Conservation (phyloP, 2,888 invertebrate genomes). For the Ceriagrion tenellum region DNA sequence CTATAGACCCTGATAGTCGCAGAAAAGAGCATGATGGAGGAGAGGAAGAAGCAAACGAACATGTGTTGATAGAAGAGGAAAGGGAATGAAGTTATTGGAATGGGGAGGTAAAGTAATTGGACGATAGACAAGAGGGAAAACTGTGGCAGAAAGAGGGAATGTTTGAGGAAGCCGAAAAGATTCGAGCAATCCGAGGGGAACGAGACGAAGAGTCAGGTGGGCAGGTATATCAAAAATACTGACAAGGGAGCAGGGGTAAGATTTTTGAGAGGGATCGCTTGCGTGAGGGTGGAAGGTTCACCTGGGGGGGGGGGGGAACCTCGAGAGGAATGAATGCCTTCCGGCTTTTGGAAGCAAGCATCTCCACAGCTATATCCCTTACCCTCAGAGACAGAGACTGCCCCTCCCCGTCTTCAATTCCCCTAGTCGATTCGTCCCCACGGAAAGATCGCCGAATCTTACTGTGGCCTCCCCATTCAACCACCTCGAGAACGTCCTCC, state of each 20-base stretch:
- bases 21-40: too few species aligned
- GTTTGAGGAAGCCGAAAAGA: too few species aligned
- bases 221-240: background rate
- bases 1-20: too few species aligned
- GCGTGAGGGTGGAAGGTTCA: background rate
- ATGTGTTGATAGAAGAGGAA: too few species aligned
- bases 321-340: background rate
- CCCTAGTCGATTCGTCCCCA: background rate
- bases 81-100: too few species aligned
- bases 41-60: too few species aligned
- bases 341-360: background rate
- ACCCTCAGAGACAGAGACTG: background rate
- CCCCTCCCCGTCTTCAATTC: background rate
- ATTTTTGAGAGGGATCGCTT: conserved; percentile 2
- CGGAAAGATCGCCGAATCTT: too few species aligned
- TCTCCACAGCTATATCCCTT: background rate
- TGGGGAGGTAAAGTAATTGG: too few species aligned
- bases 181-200: background rate
- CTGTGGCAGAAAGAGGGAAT: too few species aligned
- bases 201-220: background rate
- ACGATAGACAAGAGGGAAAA: too few species aligned
- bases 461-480: background rate
- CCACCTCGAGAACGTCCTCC: background rate
- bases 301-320: background rate
- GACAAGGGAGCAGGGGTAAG: background rate